Percentiles rank a stretch among this genome's conserved stretches.
phyloP scores from a whole-genome alignment of 2,888 invertebrate genomes.

The Nephrotoma flavescens region DNA sequence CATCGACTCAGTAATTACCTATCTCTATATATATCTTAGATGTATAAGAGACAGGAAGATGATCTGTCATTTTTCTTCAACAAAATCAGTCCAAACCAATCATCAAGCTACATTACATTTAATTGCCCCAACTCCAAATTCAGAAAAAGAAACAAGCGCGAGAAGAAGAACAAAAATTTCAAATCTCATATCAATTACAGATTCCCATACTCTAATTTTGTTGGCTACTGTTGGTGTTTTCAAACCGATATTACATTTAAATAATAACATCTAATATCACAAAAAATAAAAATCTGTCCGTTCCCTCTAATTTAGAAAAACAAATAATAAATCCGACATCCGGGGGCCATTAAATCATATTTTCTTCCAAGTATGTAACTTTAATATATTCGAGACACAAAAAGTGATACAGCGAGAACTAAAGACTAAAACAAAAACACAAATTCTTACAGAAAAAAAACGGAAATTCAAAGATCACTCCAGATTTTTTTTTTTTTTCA shows the following conservation, averaged over 20 bases:
- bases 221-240: background rate
- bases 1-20: background rate
- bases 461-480: slow-evolving; percentile 4
- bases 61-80: background rate
- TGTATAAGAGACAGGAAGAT: background rate
- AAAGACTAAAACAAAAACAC: background rate
- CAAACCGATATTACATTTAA: background rate
- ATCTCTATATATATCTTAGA: background rate
- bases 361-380: background rate
- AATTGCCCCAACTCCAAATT: background rate
- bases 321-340: background rate
- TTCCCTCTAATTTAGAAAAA: slow-evolving; percentile 3
- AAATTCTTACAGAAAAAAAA: background rate
- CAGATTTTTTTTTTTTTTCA: background rate
- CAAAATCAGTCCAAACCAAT: background rate
- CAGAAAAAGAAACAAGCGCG: background rate
- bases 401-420: background rate
- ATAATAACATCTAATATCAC: background rate
- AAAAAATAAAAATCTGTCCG: background rate
- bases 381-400: background rate
- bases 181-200: background rate
- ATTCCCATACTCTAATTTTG: background rate
- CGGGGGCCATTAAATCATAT: background rate
- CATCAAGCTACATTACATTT: background rate
- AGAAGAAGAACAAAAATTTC: background rate